phyloP scores from a whole-genome alignment of 1,140 invertebrate genomes.

The Drosophila repleta region DNA sequence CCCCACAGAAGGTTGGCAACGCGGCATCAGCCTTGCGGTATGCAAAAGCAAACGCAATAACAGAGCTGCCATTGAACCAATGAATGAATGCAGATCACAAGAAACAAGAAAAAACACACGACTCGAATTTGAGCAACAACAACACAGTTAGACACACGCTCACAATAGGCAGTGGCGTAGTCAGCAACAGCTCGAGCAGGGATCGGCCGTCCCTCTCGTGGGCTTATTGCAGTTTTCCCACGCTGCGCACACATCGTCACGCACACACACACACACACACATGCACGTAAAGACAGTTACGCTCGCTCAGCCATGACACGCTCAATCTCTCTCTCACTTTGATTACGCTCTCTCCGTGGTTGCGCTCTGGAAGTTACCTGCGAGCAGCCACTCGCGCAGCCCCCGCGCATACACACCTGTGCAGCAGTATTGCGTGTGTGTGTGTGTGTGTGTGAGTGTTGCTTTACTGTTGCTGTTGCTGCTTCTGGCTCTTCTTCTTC shows the following conservation, averaged over 20 bases:
- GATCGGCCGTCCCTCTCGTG: conserved; percentile 3
- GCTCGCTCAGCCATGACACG: conserved; percentile 70
- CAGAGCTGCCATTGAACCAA: background rate
- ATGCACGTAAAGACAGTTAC: conserved; percentile 56
- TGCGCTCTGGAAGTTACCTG: conserved; percentile 62
- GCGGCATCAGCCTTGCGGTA: conserved; percentile 28
- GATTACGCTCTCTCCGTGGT: conserved; percentile 9
- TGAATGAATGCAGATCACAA: conserved; percentile 15
- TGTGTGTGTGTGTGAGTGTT: conserved; percentile 28
- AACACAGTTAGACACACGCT: conserved; percentile 20
- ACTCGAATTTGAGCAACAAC: conserved; percentile 10
- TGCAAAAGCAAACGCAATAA: conserved; percentile 9
- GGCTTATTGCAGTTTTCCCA: conserved; percentile 59
- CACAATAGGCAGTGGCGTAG: conserved; percentile 28
- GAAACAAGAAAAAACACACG: too few species aligned
- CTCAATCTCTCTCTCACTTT: conserved; percentile 12
- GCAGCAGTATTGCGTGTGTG: conserved; percentile 7
- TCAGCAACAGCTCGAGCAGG: conserved; percentile 13
- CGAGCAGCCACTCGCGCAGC: conserved; percentile 57
- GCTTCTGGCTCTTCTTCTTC: conserved; percentile 36
- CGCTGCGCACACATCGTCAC: conserved; percentile 55
- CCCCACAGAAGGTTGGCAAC: conserved; percentile 42
- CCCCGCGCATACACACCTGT: conserved; percentile 58
- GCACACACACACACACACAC: conserved; percentile 8
- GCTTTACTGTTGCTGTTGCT: conserved; percentile 49